Evolutionary conservation across 2,888 invertebrate genomes (phyloP).

Genomic region (Lampropteryx suffumata): DNA sequence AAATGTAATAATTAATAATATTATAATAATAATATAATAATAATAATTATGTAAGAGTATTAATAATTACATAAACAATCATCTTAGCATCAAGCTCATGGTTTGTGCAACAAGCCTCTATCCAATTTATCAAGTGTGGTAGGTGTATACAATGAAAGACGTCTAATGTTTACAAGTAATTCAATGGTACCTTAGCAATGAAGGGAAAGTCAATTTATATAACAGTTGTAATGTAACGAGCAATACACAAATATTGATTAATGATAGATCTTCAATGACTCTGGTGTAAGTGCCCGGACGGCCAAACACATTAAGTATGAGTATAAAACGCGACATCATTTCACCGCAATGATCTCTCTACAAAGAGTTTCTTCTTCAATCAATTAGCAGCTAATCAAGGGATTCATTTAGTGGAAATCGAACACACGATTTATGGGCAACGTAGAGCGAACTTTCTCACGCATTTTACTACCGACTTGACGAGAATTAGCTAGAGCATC

Average conservation of each 20-base stretch:
- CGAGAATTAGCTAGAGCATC: constrained; percentile 52
- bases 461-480: constrained; percentile 46
- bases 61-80: no score
- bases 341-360: constrained; percentile 36
- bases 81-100: background rate
- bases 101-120: background rate
- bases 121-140: constrained; percentile 6
- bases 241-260: constrained; percentile 68
- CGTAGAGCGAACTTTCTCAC: constrained; percentile 66
- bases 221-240: constrained; percentile 61
- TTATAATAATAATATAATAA: no score
- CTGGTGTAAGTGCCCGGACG: constrained; percentile 43
- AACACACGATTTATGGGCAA: constrained; percentile 64
- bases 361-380: constrained; percentile 66
- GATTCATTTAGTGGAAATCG: constrained; percentile 63
- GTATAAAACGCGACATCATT: constrained; percentile 51
- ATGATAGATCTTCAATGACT: constrained; percentile 54
- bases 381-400: constrained; percentile 73
- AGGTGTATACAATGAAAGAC: constrained; percentile 20
- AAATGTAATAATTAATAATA: no score
- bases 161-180: constrained; percentile 25
- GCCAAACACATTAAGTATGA: constrained; percentile 35
- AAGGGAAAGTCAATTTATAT: constrained; percentile 70
- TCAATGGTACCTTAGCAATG: constrained; percentile 20
- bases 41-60: no score